A percentile compares a stretch with the other conserved stretches of the same genome.
Evolutionary conservation across 2,797 vertebrate genomes (phyloP).

Genomic region (Sarcophilus harrisii): DNA sequence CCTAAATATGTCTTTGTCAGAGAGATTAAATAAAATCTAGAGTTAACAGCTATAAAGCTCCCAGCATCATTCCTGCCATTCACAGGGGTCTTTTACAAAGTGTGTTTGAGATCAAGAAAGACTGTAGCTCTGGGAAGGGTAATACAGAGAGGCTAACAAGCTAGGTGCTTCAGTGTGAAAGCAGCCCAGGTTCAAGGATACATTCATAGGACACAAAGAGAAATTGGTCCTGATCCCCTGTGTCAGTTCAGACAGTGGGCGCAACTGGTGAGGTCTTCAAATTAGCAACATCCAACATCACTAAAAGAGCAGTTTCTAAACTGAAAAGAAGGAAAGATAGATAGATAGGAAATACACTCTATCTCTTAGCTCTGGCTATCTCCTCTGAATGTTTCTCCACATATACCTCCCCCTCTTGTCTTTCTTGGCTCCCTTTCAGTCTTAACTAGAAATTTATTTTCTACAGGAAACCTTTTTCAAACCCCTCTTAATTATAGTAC

Average conservation of each 20-base stretch:
- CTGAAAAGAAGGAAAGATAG: background rate
- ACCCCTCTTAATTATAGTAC: background rate
- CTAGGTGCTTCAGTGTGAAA: background rate
- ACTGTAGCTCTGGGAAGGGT: background rate
- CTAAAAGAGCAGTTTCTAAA: background rate
- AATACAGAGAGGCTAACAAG: background rate
- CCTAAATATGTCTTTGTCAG: constrained; percentile 24
- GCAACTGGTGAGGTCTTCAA: background rate
- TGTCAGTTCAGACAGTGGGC: background rate
- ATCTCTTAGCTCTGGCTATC: background rate
- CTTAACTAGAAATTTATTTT: background rate
- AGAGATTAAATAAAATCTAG: background rate
- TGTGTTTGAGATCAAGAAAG: background rate
- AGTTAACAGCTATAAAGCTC: constrained; percentile 8
- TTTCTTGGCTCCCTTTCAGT: background rate
- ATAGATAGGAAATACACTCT: background rate
- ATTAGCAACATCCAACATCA: background rate
- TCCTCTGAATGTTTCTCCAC: background rate
- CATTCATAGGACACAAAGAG: background rate
- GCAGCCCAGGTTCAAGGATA: background rate
- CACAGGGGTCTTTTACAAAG: background rate
- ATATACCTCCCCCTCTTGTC: background rate
- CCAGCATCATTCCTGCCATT: background rate
- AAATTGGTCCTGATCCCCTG: background rate
- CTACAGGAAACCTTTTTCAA: background rate